These are phyloP conservation scores for Nasonia giraulti DNA, from an alignment of 1,140 invertebrate genomes.

Conservation along the genomic window DNA sequence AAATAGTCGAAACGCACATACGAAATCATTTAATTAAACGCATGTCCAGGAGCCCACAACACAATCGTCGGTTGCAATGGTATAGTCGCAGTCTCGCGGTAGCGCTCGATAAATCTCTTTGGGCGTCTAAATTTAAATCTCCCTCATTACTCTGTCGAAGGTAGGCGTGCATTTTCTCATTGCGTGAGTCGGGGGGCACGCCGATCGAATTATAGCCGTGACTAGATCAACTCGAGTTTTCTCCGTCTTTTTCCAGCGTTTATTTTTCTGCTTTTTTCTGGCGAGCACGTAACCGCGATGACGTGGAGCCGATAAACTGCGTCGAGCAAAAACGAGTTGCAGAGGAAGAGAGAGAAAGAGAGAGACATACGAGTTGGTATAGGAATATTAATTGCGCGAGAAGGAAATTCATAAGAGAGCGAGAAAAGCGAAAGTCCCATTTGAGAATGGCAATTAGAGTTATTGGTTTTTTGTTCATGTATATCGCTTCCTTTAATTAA, in stretches of 20 bases:
- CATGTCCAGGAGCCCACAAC: too few species aligned
- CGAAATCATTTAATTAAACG: too few species aligned
- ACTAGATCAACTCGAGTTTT: neutral
- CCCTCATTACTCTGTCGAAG: constrained; percentile 10
- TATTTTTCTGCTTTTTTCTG: neutral
- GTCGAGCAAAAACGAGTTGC: neutral
- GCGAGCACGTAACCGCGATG: constrained; percentile 18
- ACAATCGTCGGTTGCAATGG: neutral
- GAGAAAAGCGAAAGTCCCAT: constrained; percentile 22
- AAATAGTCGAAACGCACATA: too few species aligned
- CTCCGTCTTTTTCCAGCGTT: neutral
- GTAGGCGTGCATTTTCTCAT: constrained; percentile 1
- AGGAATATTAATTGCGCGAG: constrained; percentile 32
- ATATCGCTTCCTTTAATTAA: too few species aligned
- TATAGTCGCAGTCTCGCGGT: neutral
- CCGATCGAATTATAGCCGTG: constrained; percentile 15
- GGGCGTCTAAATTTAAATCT: constrained; percentile 39
- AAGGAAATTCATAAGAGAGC: neutral
- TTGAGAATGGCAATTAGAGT: neutral
- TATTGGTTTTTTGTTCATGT: neutral
- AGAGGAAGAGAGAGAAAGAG: neutral
- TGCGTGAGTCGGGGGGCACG: constrained; percentile 8
- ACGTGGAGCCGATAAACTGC: constrained; percentile 13
- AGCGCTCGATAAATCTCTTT: constrained; percentile 1
- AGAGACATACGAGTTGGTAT: constrained; percentile 2